A percentile compares a stretch with the other conserved stretches of the same genome.
Conservation (phyloP, 2,113 vertebrate species). For the Scytalopus superciliaris region DNA sequence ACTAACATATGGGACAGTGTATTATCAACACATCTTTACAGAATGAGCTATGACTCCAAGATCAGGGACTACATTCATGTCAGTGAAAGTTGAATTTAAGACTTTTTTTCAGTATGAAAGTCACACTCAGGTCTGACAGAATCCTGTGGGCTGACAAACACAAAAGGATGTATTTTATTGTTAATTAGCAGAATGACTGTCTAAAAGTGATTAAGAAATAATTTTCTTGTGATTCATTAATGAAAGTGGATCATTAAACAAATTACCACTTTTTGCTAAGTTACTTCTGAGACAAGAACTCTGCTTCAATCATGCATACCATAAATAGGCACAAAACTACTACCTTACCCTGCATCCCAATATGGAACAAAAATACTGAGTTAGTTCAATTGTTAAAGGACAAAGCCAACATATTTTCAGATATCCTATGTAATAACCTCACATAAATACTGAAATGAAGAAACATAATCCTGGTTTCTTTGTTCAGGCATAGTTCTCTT, state of each 20-base stretch:
- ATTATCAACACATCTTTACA: not conserved
- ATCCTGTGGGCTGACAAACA: not conserved
- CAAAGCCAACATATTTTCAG: not conserved
- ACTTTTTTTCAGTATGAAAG: not conserved
- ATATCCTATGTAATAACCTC: not conserved
- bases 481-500: not conserved
- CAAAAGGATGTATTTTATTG: not conserved
- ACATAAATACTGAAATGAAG: not conserved
- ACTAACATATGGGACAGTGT: not conserved
- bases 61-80: not conserved
- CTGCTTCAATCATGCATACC: not conserved
- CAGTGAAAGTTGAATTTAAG: not conserved
- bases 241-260: not conserved
- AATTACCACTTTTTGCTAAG: not conserved
- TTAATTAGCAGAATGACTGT: not conserved
- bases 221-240: not conserved
- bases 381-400: not conserved
- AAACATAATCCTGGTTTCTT: not conserved
- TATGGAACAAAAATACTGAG: fast-evolving
- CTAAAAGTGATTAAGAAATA: not conserved
- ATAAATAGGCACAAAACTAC: not conserved
- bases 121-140: not conserved
- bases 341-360: not conserved
- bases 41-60: not conserved
- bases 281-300: not conserved